Base-by-base conservation (phyloP, 1,140 invertebrate species). In the Rhynchophorus ferrugineus region DNA sequence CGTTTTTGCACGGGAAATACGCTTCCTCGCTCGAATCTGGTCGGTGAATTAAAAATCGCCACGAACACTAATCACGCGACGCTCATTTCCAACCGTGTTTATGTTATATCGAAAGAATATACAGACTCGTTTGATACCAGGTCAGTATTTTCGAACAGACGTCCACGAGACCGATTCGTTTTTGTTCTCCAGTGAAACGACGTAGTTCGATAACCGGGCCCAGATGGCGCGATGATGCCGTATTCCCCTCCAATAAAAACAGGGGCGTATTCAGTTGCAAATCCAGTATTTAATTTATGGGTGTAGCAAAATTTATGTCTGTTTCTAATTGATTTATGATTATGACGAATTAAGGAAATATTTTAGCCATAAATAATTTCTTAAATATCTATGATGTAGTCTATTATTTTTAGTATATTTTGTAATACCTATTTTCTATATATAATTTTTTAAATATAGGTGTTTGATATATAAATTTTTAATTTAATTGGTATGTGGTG, bases 21-120 rank as follows among this genome's bases (percentile, higher is more conserved):
- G 3, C 17, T 1, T 18, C 18, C 18, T 2, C 3, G 17, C 19
- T 20, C 17, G 3, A 14, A 5, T 35, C 35, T 35, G 9, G 3
- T 2, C 5, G 22, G 2, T 13, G n/a, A 44, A 37, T n/a, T 16
- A 37, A 37, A 9, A 6, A 3, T 5, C 33, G 16, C 9, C 46
- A 39, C 38, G n/a, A 33, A 19, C 9, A 49, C 14, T 20, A 19
- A 50, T 22, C 14, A 41, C 24, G 24, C 16, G 21, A 41, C 37
- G n/a, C 22, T 22, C 37, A 33, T 21, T 38, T 41, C 42, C 22
- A 14, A 17, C 17, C 16, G 37, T 47, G 44, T 54, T 54, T 54
- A 47, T 54, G 51, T 54, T 46, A 45, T 46, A 45, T 42, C 43
- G 20, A 22, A 44, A 41, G 47, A 54, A 54, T 54, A 54, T n/a